Base-by-base conservation (phyloP, 1,140 invertebrate genomes). In the Propsilocerus akamusi region DNA sequence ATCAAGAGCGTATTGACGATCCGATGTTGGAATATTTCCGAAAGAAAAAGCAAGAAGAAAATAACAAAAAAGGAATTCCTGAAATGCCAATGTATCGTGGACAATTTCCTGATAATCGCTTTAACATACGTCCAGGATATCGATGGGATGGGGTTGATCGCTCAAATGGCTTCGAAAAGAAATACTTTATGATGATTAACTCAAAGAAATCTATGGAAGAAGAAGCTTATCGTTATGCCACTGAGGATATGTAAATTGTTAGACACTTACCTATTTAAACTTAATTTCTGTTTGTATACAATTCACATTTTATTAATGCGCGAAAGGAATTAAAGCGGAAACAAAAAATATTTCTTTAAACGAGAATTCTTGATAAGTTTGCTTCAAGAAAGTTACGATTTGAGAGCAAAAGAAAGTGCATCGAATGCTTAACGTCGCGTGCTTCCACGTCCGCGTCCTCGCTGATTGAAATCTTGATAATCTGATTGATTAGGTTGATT, bases 111-210 rank as follows among this genome's bases (percentile, higher is more conserved):
- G 88, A 89, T 32, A 98, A 98, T 71, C 75, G 96, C 8, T 98
- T 83, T 69, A 77, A 80, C 30, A 94, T 99, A 52, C 67, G 71
- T 47, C 96, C 96, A 0, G 96, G 96, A 0, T 83, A 93, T 66
- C 71, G 92, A 28, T 99, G 96, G 96, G 96, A 99, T 67, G 96
- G 96, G 1, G 94, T 99, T 0, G 91, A 99, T 61, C 69, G 96
- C 22, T 97, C 93, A 4, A 98, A 89, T 69, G 96, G 96, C 0
- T 98, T 94, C 65, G 96, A 99, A 63, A 85, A 85, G 58, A 81
- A 87, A 60, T 86, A 81, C 71, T 93, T 96, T 64, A 75, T 81
- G 14, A 73, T 78, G 23, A 74, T 80, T 54, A 89, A 83, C 57
- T 75, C 81, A 5, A 78, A 73, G 55, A 80, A 77, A 58, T 90